A percentile compares a stretch with the other conserved stretches of the same genome.
Evolutionary conservation across 30 jellyfish, hydroid and myxozoan genomes (phyloP).

Genomic region (Euphysa ruthae): DNA sequence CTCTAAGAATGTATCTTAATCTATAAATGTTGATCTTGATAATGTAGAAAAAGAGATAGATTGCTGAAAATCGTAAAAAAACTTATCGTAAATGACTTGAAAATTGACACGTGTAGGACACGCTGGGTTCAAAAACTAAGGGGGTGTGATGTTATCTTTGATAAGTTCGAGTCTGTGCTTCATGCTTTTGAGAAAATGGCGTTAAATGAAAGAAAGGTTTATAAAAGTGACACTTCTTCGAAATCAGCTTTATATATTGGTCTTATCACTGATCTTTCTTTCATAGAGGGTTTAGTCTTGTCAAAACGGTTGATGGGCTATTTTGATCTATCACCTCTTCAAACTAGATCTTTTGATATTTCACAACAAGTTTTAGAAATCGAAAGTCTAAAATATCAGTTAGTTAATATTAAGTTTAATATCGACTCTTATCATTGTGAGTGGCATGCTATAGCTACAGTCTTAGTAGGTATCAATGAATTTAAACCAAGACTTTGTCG

Average conservation of each 20-base stretch:
- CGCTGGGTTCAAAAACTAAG: constrained; percentile 35
- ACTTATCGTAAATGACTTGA: too few species aligned
- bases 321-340: neutral
- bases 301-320: neutral
- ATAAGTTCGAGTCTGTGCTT: constrained; percentile 12
- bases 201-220: constrained; percentile 9
- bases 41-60: too few species aligned
- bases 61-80: too few species aligned
- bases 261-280: neutral
- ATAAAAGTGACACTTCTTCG: constrained; percentile 22
- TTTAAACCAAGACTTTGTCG: neutral
- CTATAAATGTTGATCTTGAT: too few species aligned
- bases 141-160: constrained; percentile 40
- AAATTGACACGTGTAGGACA: constrained; percentile 33
- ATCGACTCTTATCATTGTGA: neutral
- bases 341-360: constrained; percentile 4
- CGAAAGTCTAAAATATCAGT: neutral
- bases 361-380: neutral
- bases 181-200: constrained; percentile 33
- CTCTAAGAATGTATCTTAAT: too few species aligned
- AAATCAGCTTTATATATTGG: constrained; percentile 26
- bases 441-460: neutral
- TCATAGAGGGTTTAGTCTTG: neutral
- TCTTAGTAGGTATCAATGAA: neutral
- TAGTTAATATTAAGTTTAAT: neutral